phyloP scores from a whole-genome alignment of 2,797 vertebrate species.

The Sus cebifrons region DNA sequence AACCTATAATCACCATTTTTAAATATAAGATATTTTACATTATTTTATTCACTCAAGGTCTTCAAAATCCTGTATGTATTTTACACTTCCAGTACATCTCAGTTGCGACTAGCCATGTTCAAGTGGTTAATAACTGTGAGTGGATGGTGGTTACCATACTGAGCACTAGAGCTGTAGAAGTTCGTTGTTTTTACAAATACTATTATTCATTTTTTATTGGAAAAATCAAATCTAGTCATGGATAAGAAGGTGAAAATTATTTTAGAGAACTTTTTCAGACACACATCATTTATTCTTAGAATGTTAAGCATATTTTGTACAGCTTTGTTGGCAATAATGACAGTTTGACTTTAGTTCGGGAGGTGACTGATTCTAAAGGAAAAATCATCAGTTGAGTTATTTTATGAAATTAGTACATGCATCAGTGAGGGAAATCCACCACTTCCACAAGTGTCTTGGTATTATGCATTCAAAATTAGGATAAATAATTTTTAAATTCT shows the following conservation, averaged over 20 bases:
- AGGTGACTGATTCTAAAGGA: not conserved
- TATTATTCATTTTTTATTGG: slow-evolving; percentile 22
- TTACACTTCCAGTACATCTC: not conserved
- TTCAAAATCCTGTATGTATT: not conserved
- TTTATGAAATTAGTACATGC: slow-evolving; percentile 15
- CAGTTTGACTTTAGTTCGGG: not conserved
- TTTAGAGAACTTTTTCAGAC: not conserved
- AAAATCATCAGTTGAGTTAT: not conserved
- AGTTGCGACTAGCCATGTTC: not conserved
- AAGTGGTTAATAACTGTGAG: not conserved
- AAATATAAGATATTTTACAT: not conserved
- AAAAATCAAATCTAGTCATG: slow-evolving; percentile 15
- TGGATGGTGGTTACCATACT: not conserved
- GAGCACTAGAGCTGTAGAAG: not conserved
- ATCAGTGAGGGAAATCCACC: not conserved
- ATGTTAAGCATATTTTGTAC: not conserved
- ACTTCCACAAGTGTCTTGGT: not conserved
- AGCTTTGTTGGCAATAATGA: not conserved
- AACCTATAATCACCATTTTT: not conserved
- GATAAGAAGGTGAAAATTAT: not conserved
- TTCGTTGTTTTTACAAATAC: not conserved
- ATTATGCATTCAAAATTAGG: not conserved
- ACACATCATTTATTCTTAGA: slow-evolving; percentile 35
- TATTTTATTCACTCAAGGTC: not conserved
- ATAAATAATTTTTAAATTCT: slow-evolving; percentile 7